A percentile compares a stretch with the other conserved stretches of the same genome.
Conservation (phyloP, 2,888 invertebrate species). For the Hypomecis atomaria region DNA sequence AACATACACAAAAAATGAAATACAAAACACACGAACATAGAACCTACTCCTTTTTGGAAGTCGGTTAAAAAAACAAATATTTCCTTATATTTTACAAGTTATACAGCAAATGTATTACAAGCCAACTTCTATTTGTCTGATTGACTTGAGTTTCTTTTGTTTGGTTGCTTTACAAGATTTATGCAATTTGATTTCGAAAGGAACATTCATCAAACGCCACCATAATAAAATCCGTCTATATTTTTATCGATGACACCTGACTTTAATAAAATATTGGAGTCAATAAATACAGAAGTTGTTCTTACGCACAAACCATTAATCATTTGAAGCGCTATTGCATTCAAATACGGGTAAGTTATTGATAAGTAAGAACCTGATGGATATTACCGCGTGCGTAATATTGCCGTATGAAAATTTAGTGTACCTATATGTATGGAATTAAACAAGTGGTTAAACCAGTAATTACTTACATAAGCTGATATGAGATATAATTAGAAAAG, state of each 20-base stretch:
- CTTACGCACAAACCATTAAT: constrained; percentile 35
- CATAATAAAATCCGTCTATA: constrained; percentile 31
- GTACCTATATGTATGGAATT: too few species aligned
- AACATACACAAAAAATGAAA: too few species aligned
- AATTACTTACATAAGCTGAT: too few species aligned
- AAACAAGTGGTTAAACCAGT: too few species aligned
- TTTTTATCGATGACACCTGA: constrained; percentile 41
- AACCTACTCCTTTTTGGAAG: too few species aligned
- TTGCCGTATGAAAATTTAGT: too few species aligned
- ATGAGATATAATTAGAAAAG: too few species aligned
- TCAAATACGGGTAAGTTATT: constrained; percentile 17
- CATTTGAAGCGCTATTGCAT: constrained; percentile 30
- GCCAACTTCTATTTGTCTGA: background rate
- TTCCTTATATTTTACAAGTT: too few species aligned
- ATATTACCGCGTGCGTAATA: background rate
- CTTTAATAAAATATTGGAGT: constrained; percentile 33
- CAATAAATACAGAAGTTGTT: constrained; percentile 36
- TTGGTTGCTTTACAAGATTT: constrained; percentile 21
- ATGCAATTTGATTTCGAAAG: constrained; percentile 34
- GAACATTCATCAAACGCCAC: constrained; percentile 23
- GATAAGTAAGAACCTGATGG: constrained; percentile 7
- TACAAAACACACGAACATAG: too few species aligned
- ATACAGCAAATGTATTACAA: too few species aligned
- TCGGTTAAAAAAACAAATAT: too few species aligned
- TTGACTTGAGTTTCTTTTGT: constrained; percentile 14